Percentiles rank a stretch among this genome's conserved stretches.
Evolutionary conservation across 2,797 vertebrate genomes (phyloP).

Genomic region (Avahi laniger): DNA sequence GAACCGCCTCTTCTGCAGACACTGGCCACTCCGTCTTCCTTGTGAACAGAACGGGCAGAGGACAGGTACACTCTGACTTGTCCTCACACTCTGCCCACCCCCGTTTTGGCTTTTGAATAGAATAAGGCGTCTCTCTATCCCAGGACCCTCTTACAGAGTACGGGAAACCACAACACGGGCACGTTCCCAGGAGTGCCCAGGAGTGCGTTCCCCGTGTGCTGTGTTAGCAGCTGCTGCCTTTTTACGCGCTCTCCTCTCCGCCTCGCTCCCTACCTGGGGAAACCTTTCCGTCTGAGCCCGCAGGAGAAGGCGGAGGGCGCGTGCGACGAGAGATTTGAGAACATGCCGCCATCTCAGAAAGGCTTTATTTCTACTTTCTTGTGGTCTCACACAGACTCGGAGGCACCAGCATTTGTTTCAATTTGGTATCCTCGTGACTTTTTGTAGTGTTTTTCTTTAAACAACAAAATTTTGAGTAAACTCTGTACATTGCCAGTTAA

Average conservation of each 20-base stretch:
- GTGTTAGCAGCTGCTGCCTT: not conserved
- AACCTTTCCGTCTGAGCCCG: not conserved
- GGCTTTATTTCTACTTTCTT: conserved; percentile 85
- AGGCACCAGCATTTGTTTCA: conserved; percentile 89
- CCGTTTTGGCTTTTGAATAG: not conserved
- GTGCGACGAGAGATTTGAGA: not conserved
- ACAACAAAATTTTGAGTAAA: conserved; percentile 86
- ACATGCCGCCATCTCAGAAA: conserved; percentile 49
- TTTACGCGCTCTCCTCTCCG: not conserved
- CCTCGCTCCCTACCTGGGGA: accelerated
- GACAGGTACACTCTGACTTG: not conserved
- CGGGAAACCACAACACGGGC: no score
- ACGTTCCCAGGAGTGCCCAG: accelerated
- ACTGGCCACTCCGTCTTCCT: not conserved
- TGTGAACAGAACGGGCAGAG: not conserved
- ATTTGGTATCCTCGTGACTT: conserved; percentile 85
- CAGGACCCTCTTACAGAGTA: not conserved
- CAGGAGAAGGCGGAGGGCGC: not conserved
- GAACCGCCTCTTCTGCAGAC: not conserved
- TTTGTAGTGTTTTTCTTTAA: conserved; percentile 84
- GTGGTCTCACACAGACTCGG: conserved; percentile 88
- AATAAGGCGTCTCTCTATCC: not conserved
- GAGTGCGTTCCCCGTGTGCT: accelerated
- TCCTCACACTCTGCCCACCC: not conserved
- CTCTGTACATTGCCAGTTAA: conserved; percentile 90